phyloP scores from a whole-genome alignment of 2,113 vertebrate genomes.

The Apaloderma vittatum region DNA sequence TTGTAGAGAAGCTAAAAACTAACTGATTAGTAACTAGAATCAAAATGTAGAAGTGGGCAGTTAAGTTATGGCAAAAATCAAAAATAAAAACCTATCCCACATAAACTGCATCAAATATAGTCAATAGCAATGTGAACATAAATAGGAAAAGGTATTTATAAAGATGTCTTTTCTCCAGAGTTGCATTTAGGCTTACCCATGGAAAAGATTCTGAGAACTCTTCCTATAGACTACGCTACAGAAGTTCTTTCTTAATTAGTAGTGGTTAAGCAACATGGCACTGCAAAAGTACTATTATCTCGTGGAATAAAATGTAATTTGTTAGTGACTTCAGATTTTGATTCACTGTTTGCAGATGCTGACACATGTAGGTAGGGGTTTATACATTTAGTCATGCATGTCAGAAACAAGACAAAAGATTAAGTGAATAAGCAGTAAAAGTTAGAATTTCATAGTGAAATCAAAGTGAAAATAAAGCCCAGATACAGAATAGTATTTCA shows the following conservation, averaged over 20 bases:
- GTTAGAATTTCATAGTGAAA: not conserved
- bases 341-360: not conserved
- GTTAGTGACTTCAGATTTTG: not conserved
- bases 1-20: not conserved
- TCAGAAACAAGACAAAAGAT: not conserved
- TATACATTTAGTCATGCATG: not conserved
- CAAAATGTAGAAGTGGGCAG: not conserved
- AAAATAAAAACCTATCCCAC: not conserved
- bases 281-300: not conserved
- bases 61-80: not conserved
- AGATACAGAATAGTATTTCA: not conserved
- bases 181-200: not conserved
- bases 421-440: not conserved
- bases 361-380: fast-evolving
- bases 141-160: not conserved
- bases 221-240: not conserved
- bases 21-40: not conserved
- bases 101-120: not conserved
- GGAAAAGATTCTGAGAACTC: not conserved
- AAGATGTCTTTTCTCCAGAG: not conserved
- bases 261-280: not conserved
- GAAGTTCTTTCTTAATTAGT: not conserved
- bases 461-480: not conserved
- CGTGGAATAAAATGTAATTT: not conserved
- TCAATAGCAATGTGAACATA: not conserved